These are phyloP conservation scores for Griposia aprilina DNA, from an alignment of 2,888 invertebrate species.

Conservation along the genomic window DNA sequence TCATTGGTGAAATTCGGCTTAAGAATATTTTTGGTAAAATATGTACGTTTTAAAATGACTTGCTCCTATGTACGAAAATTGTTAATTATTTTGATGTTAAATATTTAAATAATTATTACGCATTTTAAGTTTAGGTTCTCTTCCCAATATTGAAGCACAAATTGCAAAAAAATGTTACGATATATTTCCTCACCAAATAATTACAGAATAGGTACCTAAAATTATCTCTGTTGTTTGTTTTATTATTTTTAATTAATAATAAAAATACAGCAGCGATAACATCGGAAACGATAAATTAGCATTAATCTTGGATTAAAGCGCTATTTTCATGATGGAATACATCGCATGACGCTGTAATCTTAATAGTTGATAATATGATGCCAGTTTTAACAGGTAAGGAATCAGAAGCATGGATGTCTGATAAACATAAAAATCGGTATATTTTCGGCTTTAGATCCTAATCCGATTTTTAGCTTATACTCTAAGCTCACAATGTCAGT, in stretches of 20 bases:
- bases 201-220: too few relatives aligned
- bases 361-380: neutral
- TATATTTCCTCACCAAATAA: neutral
- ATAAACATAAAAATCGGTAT: too few relatives aligned
- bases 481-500: too few relatives aligned
- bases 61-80: neutral
- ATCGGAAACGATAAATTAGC: neutral
- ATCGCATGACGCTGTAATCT: neutral
- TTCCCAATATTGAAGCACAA: too few relatives aligned
- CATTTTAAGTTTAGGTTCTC: too few relatives aligned
- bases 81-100: neutral
- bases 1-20: too few relatives aligned
- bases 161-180: neutral
- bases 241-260: neutral
- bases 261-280: neutral
- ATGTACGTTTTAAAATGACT: neutral
- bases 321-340: neutral
- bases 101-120: too few relatives aligned
- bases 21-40: neutral
- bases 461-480: too few relatives aligned
- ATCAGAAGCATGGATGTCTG: too few relatives aligned
- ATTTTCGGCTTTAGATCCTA: too few relatives aligned
- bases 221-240: too few relatives aligned
- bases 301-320: constrained; percentile 16
- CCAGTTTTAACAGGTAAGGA: neutral